These are phyloP conservation scores for Drosophila paulistorum DNA, from an alignment of 1,140 invertebrate species.

Conservation along the genomic window DNA sequence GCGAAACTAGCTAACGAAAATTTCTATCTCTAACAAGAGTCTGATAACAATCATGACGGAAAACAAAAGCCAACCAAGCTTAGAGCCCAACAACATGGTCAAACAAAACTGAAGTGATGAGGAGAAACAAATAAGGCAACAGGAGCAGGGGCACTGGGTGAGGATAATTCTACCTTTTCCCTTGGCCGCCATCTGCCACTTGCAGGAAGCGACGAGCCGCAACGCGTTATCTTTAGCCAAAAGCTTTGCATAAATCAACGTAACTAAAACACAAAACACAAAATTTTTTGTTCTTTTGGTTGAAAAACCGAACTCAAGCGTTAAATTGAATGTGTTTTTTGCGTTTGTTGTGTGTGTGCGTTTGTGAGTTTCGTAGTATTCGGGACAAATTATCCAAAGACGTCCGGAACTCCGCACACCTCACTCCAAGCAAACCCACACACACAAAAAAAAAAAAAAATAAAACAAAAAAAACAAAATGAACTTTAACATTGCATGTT, in stretches of 20 bases:
- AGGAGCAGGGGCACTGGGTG: not conserved
- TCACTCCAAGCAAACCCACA: not conserved
- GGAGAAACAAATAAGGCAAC: not conserved
- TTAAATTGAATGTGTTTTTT: slow-evolving; percentile 66
- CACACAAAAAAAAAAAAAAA: not conserved
- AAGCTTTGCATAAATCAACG: slow-evolving; percentile 77
- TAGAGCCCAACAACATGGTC: slow-evolving; percentile 53
- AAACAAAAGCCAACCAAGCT: slow-evolving; percentile 66
- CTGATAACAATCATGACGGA: slow-evolving; percentile 67
- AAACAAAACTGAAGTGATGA: slow-evolving; percentile 50
- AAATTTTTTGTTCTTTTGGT: not conserved
- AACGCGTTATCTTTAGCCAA: slow-evolving; percentile 68
- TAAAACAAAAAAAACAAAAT: slow-evolving; percentile 55
- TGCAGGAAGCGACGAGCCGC: slow-evolving; percentile 33
- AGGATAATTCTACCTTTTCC: slow-evolving; percentile 6
- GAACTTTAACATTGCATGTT: slow-evolving; percentile 60
- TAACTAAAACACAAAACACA: slow-evolving; percentile 27
- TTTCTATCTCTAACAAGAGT: slow-evolving; percentile 34
- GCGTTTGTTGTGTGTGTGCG: slow-evolving; percentile 26
- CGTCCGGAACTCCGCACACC: slow-evolving; percentile 9
- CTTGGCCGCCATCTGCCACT: slow-evolving; percentile 42
- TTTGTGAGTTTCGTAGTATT: slow-evolving; percentile 16
- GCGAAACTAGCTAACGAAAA: slow-evolving; percentile 37
- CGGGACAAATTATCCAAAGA: slow-evolving; percentile 66
- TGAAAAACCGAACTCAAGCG: slow-evolving; percentile 70